These are phyloP conservation scores for Euzophera pinguis DNA, from an alignment of 2,888 invertebrate genomes.

Conservation along the genomic window DNA sequence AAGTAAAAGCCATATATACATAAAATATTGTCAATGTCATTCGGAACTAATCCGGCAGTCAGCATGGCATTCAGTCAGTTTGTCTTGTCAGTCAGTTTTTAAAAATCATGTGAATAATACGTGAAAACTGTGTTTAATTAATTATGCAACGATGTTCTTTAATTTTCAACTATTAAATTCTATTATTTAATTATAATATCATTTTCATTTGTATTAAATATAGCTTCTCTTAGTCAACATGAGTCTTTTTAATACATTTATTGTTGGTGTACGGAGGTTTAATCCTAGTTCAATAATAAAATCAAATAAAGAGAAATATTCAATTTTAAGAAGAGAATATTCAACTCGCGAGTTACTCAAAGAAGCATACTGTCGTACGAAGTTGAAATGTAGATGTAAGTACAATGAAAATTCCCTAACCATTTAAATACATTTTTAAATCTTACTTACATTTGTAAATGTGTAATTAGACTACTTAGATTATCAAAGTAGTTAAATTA, in stretches of 20 bases:
- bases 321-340: conserved; percentile 35
- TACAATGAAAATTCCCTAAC: conserved; percentile 26
- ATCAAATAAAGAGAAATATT: conserved; percentile 25
- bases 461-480: too few relatives aligned
- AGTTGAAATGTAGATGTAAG: conserved; percentile 87
- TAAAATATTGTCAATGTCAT: too few relatives aligned
- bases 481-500: too few relatives aligned
- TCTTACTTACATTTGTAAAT: too few relatives aligned
- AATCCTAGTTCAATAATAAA: conserved; percentile 41
- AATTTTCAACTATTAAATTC: conserved; percentile 22
- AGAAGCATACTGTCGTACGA: conserved; percentile 83
- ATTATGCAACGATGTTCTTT: conserved; percentile 36
- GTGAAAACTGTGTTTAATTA: conserved; percentile 14
- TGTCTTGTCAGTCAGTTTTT: neutral
- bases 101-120: neutral
- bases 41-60: too few relatives aligned
- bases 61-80: too few relatives aligned
- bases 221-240: conserved; percentile 21
- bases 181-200: too few relatives aligned
- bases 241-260: conserved; percentile 37
- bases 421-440: too few relatives aligned
- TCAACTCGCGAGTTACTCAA: conserved; percentile 69
- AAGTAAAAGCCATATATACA: too few relatives aligned
- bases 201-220: too few relatives aligned
- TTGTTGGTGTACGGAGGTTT: conserved; percentile 38